Evolutionary conservation across 2,888 invertebrate species (phyloP).

Genomic region (Lithodes maja): DNA sequence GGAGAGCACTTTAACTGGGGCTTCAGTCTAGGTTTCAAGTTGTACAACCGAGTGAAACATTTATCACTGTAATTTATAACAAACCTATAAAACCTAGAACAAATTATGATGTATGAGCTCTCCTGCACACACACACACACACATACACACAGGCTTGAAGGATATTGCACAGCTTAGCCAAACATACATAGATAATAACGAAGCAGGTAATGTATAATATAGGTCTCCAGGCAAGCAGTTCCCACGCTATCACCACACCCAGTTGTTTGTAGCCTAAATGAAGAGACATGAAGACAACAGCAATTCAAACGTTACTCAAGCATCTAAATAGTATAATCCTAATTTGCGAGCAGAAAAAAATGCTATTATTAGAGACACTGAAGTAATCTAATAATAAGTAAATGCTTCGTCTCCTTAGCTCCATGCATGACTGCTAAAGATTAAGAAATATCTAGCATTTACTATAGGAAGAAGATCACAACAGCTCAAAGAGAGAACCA

Average conservation of each 20-base stretch:
- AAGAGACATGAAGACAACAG: slow-evolving; percentile 69
- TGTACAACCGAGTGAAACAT: no score
- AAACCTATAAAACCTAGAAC: background rate
- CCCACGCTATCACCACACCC: slow-evolving; percentile 52
- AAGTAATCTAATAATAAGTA: slow-evolving; percentile 36
- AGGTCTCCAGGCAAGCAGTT: slow-evolving; percentile 27
- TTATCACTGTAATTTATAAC: no score
- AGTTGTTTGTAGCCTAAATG: slow-evolving; percentile 58
- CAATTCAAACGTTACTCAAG: slow-evolving; percentile 66
- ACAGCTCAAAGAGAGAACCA: slow-evolving; percentile 44
- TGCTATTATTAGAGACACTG: slow-evolving; percentile 45
- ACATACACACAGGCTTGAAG: background rate
- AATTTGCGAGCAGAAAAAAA: slow-evolving; percentile 54
- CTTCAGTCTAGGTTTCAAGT: background rate
- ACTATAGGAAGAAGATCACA: slow-evolving; percentile 45
- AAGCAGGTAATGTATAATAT: background rate
- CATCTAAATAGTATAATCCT: slow-evolving; percentile 60
- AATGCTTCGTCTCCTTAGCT: slow-evolving; percentile 20
- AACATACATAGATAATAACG: slow-evolving; percentile 1
- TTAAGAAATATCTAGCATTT: slow-evolving; percentile 24
- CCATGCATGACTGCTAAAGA: slow-evolving; percentile 58
- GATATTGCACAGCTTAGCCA: background rate
- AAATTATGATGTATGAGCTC: background rate
- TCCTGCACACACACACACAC: background rate
- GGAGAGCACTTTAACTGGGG: background rate